Evolutionary conservation across 92 coral and sea anemone genomes (phyloP).

Genomic region (Paragorgia papillata): DNA sequence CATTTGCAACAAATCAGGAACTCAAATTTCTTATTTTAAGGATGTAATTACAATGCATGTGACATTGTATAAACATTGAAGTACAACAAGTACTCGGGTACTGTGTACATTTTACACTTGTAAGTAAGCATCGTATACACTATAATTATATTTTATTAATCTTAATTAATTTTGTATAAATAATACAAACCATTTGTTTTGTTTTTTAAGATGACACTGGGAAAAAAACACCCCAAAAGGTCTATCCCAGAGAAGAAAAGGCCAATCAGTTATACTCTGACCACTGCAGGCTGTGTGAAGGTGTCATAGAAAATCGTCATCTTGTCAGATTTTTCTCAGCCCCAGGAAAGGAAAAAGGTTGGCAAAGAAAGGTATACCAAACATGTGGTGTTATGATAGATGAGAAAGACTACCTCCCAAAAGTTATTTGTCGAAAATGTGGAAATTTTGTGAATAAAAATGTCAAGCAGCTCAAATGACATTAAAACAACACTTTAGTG

Average conservation of each 20-base stretch:
- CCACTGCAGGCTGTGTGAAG: conserved; percentile 57
- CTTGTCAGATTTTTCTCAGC: conserved; percentile 41
- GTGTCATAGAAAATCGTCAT: conserved; percentile 28
- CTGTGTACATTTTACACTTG: too few species aligned
- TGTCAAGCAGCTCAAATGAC: conserved; percentile 27
- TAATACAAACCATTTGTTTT: too few species aligned
- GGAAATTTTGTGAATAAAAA: conserved; percentile 47
- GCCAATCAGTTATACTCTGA: conserved; percentile 4
- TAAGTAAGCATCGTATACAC: too few species aligned
- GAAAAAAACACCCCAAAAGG: conserved; percentile 8
- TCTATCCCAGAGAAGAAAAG: neutral
- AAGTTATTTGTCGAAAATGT: conserved; percentile 42
- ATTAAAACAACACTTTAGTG: too few species aligned
- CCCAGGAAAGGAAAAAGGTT: conserved; percentile 34
- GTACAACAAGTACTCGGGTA: too few species aligned
- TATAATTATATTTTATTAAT: too few species aligned
- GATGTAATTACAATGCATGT: too few species aligned
- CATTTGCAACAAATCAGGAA: too few species aligned
- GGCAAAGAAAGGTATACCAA: conserved; percentile 28
- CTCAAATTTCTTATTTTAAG: too few species aligned
- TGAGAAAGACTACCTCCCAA: conserved; percentile 49
- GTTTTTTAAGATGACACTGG: neutral
- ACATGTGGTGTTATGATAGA: conserved; percentile 36
- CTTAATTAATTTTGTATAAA: too few species aligned
- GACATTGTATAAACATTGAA: too few species aligned